Evolutionary conservation across 2,113 vertebrate genomes (phyloP).

Genomic region (Dicentrarchus labrax): DNA sequence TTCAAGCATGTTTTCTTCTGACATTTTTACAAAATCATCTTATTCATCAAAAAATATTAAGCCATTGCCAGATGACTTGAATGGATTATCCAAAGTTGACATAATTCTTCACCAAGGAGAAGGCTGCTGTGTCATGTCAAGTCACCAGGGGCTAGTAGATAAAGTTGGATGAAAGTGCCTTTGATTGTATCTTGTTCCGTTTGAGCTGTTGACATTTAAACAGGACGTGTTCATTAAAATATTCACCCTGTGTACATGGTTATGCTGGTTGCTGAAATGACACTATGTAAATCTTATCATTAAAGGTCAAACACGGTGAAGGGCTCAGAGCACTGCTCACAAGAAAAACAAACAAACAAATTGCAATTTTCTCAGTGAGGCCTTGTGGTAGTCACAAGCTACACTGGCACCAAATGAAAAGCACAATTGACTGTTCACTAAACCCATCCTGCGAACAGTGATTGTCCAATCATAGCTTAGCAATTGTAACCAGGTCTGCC

Average conservation of each 20-base stretch:
- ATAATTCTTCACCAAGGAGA: conserved; percentile 17
- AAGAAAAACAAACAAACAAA: conserved; percentile 30
- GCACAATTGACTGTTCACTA: background rate
- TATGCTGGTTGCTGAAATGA: conserved; percentile 37
- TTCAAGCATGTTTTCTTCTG: background rate
- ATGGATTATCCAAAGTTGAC: conserved; percentile 39
- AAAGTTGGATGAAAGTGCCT: conserved; percentile 31
- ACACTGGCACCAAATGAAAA: conserved; percentile 36
- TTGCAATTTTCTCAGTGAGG: conserved; percentile 39
- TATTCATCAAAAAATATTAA: background rate
- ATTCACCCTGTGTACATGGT: conserved; percentile 11
- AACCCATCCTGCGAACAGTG: background rate
- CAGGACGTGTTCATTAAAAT: conserved; percentile 36
- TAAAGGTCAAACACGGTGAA: conserved; percentile 36
- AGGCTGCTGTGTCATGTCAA: conserved; percentile 21
- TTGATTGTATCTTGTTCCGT: conserved; percentile 54
- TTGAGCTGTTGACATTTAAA: conserved; percentile 61
- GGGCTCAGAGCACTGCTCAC: background rate
- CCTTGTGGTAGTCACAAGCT: conserved; percentile 38
- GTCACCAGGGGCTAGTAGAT: conserved; percentile 29
- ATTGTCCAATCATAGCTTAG: background rate
- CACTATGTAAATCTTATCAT: conserved; percentile 31
- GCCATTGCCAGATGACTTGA: background rate
- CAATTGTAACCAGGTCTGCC: background rate
- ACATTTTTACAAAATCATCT: no score